phyloP scores from a whole-genome alignment of 2,888 invertebrate species.

The Patella ulyssiponensis region DNA sequence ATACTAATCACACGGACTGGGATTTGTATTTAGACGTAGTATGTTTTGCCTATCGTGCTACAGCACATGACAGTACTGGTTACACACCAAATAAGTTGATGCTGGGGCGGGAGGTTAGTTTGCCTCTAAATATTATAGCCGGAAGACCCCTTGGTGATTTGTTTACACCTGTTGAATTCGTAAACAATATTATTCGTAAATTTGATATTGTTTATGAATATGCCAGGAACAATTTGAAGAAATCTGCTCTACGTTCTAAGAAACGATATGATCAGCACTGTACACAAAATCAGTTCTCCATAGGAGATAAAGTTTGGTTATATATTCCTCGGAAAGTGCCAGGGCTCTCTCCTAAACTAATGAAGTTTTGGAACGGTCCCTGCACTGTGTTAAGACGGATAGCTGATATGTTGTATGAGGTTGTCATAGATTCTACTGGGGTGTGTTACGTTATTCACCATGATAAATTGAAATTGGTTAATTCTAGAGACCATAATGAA shows the following conservation, averaged over 20 bases:
- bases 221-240: not conserved
- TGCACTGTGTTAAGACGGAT: not conserved
- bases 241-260: not conserved
- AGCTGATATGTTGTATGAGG: not conserved
- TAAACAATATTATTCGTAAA: not conserved
- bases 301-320: not conserved
- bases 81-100: not conserved
- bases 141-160: not conserved
- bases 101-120: not conserved
- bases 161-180: not conserved
- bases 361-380: not conserved
- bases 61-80: not conserved
- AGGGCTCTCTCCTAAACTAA: not conserved
- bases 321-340: slow-evolving; percentile 1
- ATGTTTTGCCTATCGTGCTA: not conserved
- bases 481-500: too few relatives aligned
- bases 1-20: not conserved
- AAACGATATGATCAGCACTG: slow-evolving; percentile 1
- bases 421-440: not conserved
- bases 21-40: not conserved
- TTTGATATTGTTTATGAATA: not conserved
- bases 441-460: not conserved
- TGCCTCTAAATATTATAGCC: not conserved
- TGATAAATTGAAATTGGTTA: not conserved
- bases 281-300: not conserved